These are phyloP conservation scores for Vombatus ursinus DNA, from an alignment of 2,113 vertebrate genomes.

Conservation along the genomic window DNA sequence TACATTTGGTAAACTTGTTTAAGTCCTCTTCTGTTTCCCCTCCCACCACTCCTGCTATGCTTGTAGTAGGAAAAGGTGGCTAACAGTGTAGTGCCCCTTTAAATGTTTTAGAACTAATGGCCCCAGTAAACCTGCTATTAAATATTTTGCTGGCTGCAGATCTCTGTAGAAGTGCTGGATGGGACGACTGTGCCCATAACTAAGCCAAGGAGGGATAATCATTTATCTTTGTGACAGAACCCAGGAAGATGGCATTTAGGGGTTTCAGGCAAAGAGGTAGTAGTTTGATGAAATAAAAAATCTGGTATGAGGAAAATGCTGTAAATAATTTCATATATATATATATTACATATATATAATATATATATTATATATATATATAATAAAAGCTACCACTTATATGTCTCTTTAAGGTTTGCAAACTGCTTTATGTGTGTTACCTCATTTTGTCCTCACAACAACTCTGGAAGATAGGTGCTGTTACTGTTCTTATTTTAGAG, in stretches of 20 bases:
- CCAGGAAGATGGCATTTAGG: neutral
- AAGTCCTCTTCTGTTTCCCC: neutral
- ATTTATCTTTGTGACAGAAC: slow-evolving; percentile 50
- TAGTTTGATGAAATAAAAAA: neutral
- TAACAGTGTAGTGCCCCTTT: neutral
- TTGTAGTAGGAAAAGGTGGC: neutral
- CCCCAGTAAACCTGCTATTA: slow-evolving; percentile 20
- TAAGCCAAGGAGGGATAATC: slow-evolving; percentile 19
- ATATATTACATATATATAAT: too few species aligned
- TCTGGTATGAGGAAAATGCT: neutral
- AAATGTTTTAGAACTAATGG: slow-evolving; percentile 39
- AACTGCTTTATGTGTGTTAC: neutral
- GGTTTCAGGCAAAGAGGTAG: neutral
- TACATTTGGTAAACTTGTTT: neutral
- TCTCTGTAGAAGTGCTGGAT: slow-evolving; percentile 24
- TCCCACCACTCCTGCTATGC: neutral
- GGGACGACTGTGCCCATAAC: slow-evolving; percentile 27
- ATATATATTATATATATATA: neutral
- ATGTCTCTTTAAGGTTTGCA: neutral
- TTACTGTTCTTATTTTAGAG: neutral
- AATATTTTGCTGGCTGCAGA: slow-evolving; percentile 44
- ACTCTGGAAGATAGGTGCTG: neutral
- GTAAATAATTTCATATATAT: neutral
- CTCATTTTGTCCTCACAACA: neutral
- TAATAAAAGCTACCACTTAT: slow-evolving; percentile 3